phyloP scores from a whole-genome alignment of 2,797 vertebrate species.

The Oreortyx pictus region DNA sequence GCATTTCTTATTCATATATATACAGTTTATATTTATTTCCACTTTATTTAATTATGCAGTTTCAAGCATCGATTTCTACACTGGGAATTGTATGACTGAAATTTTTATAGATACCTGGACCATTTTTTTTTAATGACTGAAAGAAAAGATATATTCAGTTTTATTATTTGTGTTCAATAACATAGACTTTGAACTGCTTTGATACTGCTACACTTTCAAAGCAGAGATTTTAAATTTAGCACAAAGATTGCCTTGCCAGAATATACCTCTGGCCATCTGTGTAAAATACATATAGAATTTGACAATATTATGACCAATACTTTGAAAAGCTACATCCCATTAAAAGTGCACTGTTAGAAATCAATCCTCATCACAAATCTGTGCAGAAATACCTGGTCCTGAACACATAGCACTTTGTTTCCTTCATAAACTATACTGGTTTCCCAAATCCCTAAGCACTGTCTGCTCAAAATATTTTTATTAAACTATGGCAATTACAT shows the following conservation, averaged over 20 bases:
- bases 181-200: neutral
- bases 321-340: neutral
- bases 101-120: neutral
- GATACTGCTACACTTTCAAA: neutral
- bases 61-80: neutral
- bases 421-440: neutral
- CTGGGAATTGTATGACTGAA: neutral
- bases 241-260: neutral
- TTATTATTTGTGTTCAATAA: neutral
- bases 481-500: neutral
- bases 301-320: neutral
- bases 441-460: neutral
- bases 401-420: neutral
- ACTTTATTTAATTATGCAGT: neutral
- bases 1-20: neutral
- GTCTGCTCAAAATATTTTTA: neutral
- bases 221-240: slow-evolving; percentile 16
- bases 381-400: neutral
- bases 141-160: neutral
- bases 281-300: slow-evolving; percentile 8
- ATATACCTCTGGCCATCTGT: neutral
- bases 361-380: neutral
- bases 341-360: neutral
- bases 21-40: slow-evolving; percentile 20
- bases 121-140: neutral